Evolutionary conservation across 2,888 invertebrate genomes (phyloP), one percentile per base, ranked within the genome.

Genomic region (Nipponacmea schrenckii): DNA sequence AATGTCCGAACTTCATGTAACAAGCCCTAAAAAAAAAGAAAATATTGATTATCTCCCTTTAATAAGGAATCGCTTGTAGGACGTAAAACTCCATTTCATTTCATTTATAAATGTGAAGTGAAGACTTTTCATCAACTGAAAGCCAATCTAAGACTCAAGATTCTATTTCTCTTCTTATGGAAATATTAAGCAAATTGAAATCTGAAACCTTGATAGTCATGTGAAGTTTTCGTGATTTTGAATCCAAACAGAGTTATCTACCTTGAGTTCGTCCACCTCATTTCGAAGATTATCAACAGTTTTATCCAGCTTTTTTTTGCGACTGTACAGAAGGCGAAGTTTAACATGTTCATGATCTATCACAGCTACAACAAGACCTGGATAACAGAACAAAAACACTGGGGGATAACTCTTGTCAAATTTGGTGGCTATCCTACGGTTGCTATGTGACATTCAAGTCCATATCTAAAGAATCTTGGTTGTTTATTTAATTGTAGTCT

Each of bases 271-370:
- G 31, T 78, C 78, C 65, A 74, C 72, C 27, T 78, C 78, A 48
- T 76, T 78, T 65, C 76, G 65, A 44, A 76, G 75, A 50, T 69
- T 70, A 24, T 78, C 78, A 50, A 78, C 78, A 14, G 78, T 78
- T 68, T 78, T 78, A 72, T 78, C 78, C 62, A 78, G 74, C 67
- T 78, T 78, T 65, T 78, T 78, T 73, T 78, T 78, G 10, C 78
- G 70, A 39, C 76, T 76, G 71, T 78, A 78, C 64, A 78, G 62
- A 45, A 78, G 72, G 20, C 78, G 67, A 14, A 78, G 72, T 63
- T 78, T 78, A 26, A 78, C 78, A 67, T 78, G 78, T 62, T 78
- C 78, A 62, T 78, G 78, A 63, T 78, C 78, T 39, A 78, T 78
- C 63, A 75, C 78, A 44, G 78, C 78, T 70, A 78, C 76, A 66